Evolutionary conservation across 92 coral and sea anemone species (phyloP), one percentile per base, ranked within the genome.

Genomic region (Paragorgia papillata): DNA sequence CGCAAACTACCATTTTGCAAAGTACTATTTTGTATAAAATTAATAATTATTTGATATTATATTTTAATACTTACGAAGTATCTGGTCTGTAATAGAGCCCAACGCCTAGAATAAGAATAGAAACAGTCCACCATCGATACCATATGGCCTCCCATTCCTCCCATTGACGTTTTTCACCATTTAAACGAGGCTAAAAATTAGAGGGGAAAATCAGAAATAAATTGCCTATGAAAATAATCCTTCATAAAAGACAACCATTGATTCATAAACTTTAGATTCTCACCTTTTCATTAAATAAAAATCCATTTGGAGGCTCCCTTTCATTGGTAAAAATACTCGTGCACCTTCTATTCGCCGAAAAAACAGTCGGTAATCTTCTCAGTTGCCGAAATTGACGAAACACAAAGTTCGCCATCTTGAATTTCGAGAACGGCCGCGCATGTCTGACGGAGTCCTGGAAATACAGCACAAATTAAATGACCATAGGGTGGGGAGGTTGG

Each of bases 291-390:
- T 94, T 94, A 48, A 94, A 94, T 7, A 94, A 85, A 73, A 94
- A 94, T 57, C 98, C 98, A 35, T 94, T 94, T 18, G 98, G 98
- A 43, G 92, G 97, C 71, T 94, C 98, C 69, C 98, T 94, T 59
- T 91, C 89, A 31, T 89, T 91, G 1, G 94, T 88, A 57, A 94
- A 91, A 24, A 94, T 86, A 67, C 97, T 90, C 78, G 34, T 71
- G 43, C 78, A 71, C 28, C 78, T 71, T 71, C 54, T 71, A 55
- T 55, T 71, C 31, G 9, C 24, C 63, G 49, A 28, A 7, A 71
- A 51, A 33, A 71, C 50, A 20, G 64, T 27, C 78, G 17, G 78
- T 19, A 51, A 32, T 27, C 78, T 46, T 68, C 75, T 53, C 37
- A 58, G 37, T 33, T 48, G 77, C 22, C 77, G 77, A 70, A 53